These are phyloP conservation scores for Epinotia demarniana DNA, from an alignment of 2,888 invertebrate species.

Conservation along the genomic window DNA sequence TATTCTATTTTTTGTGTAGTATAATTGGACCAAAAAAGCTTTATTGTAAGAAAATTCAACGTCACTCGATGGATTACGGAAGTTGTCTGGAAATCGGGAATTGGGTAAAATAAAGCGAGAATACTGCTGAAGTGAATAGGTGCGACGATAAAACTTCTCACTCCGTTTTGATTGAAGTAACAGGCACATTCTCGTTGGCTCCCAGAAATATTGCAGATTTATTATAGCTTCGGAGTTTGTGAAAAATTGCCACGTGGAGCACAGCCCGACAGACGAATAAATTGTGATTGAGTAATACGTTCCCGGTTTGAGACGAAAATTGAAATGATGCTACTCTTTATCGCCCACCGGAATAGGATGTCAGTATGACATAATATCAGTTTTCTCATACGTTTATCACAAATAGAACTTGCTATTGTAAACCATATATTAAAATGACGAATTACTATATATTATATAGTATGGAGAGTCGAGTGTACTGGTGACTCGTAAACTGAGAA, in stretches of 20 bases:
- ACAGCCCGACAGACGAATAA: constrained; percentile 51
- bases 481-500: too few species aligned
- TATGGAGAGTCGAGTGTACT: too few species aligned
- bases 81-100: constrained; percentile 6
- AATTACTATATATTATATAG: background rate
- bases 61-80: background rate
- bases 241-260: constrained; percentile 55
- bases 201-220: constrained; percentile 53
- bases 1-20: background rate
- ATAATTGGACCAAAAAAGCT: background rate
- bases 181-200: constrained; percentile 45
- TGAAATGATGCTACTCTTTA: constrained; percentile 45
- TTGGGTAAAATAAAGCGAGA: constrained; percentile 11
- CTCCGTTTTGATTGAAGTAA: constrained; percentile 48
- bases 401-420: too few species aligned
- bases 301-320: constrained; percentile 49
- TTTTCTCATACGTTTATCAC: background rate
- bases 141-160: constrained; percentile 49
- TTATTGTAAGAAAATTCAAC: background rate
- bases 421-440: background rate
- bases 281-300: constrained; percentile 53
- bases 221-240: constrained; percentile 55
- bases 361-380: background rate
- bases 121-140: constrained; percentile 49
- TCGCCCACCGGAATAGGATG: background rate